Evolutionary conservation across 2,113 vertebrate species (phyloP).

Genomic region (Cololabis saira): DNA sequence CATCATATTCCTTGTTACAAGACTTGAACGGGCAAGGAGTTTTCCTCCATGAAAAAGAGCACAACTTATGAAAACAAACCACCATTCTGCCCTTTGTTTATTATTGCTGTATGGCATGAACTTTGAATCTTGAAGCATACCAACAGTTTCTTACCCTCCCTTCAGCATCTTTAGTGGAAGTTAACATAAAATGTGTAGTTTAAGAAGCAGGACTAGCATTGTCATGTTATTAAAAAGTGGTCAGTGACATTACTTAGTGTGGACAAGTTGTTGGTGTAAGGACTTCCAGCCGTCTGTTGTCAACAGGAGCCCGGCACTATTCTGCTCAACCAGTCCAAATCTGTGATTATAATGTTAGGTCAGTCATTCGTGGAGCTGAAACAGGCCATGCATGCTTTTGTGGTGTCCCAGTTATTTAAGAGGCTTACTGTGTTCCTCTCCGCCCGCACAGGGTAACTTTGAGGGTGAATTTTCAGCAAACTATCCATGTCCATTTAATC

Average conservation of each 20-base stretch:
- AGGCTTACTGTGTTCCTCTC: constrained; percentile 46
- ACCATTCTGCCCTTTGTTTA: too few relatives aligned
- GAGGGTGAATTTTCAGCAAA: constrained; percentile 29
- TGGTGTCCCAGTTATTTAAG: constrained; percentile 53
- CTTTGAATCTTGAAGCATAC: background rate
- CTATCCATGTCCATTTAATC: constrained; percentile 16
- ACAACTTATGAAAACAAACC: too few relatives aligned
- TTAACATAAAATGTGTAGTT: background rate
- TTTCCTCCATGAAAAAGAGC: too few relatives aligned
- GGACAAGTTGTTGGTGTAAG: constrained; percentile 22
- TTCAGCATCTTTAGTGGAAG: background rate
- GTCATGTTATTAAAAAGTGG: constrained; percentile 1
- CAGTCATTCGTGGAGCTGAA: constrained; percentile 40
- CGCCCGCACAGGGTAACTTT: constrained; percentile 11
- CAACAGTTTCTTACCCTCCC: too few relatives aligned
- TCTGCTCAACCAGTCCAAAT: constrained; percentile 17
- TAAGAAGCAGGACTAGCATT: background rate
- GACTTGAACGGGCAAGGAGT: background rate
- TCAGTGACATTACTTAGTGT: constrained; percentile 22
- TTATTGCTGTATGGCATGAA: background rate
- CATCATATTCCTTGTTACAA: background rate
- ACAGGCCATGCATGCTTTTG: constrained; percentile 34
- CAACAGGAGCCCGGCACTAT: constrained; percentile 7
- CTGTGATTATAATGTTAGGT: constrained; percentile 30
- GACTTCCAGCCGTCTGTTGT: background rate